Conservation (phyloP, 2,888 invertebrate genomes). For the Drosophila testacea region DNA sequence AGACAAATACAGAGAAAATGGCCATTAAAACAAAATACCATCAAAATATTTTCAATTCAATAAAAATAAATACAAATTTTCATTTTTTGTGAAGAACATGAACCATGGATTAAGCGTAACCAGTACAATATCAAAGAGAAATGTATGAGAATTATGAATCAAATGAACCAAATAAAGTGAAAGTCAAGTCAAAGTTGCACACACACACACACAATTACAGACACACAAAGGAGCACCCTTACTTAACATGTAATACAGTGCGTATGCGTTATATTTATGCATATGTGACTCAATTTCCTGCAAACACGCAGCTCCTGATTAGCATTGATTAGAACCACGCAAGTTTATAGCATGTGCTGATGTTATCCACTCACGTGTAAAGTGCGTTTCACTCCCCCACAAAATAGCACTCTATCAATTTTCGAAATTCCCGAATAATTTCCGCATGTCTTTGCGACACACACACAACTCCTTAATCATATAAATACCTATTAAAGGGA, state of each 20-base stretch:
- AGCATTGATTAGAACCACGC: constrained; percentile 60
- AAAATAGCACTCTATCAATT: constrained; percentile 31
- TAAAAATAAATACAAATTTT: constrained; percentile 21
- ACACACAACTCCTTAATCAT: constrained; percentile 63
- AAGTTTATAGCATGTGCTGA: constrained; percentile 18
- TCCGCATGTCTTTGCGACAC: constrained; percentile 44
- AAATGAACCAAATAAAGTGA: constrained; percentile 54
- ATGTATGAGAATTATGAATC: constrained; percentile 44
- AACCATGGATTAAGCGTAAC: constrained; percentile 32
- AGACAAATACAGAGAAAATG: constrained; percentile 66
- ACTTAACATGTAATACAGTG: constrained; percentile 36
- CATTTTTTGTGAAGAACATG: constrained; percentile 47
- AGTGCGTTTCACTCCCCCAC: constrained; percentile 8
- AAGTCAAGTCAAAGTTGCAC: constrained; percentile 53
- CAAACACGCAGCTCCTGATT: constrained; percentile 60
- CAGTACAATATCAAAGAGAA: constrained; percentile 33
- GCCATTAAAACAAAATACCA: constrained; percentile 49
- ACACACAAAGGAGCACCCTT: constrained; percentile 18
- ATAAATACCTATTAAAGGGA: constrained; percentile 43
- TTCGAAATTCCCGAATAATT: constrained; percentile 43
- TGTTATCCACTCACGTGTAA: constrained; percentile 39
- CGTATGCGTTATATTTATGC: constrained; percentile 62
- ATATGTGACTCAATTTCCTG: constrained; percentile 65
- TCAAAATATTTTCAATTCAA: constrained; percentile 17
- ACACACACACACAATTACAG: constrained; percentile 27